phyloP scores from a whole-genome alignment of 92 coral and sea anemone species.

The Anthopleura xanthogrammica region DNA sequence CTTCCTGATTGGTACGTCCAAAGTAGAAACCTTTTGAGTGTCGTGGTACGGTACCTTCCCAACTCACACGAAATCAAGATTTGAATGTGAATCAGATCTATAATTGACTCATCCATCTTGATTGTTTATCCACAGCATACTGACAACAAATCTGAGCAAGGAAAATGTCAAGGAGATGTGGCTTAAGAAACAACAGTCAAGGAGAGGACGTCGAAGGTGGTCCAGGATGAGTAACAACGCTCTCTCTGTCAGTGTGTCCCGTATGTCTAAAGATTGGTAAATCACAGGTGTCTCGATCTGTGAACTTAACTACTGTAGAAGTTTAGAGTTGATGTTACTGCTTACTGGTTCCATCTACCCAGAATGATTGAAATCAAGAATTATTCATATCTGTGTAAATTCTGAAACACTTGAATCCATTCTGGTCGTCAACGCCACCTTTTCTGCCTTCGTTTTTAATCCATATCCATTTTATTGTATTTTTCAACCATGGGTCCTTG shows the following conservation, averaged over 20 bases:
- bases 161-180: not conserved
- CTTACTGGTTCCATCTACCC: too few species aligned
- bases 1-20: not conserved
- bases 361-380: too few species aligned
- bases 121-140: not conserved
- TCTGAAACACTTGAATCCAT: too few species aligned
- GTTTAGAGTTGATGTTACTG: too few species aligned
- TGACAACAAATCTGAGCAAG: not conserved
- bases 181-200: not conserved
- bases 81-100: not conserved
- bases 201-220: conserved; percentile 6
- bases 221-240: not conserved
- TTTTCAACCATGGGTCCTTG: too few species aligned
- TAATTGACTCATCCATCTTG: not conserved
- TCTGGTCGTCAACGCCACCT: too few species aligned
- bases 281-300: not conserved
- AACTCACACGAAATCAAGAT: not conserved
- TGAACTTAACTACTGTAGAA: too few species aligned
- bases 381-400: too few species aligned
- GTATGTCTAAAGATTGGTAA: not conserved
- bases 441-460: too few species aligned
- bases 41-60: not conserved
- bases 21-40: not conserved
- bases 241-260: not conserved
- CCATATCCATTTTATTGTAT: too few species aligned